phyloP scores from a whole-genome alignment of 1,140 invertebrate genomes.

The Daktulosphaira vitifoliae region DNA sequence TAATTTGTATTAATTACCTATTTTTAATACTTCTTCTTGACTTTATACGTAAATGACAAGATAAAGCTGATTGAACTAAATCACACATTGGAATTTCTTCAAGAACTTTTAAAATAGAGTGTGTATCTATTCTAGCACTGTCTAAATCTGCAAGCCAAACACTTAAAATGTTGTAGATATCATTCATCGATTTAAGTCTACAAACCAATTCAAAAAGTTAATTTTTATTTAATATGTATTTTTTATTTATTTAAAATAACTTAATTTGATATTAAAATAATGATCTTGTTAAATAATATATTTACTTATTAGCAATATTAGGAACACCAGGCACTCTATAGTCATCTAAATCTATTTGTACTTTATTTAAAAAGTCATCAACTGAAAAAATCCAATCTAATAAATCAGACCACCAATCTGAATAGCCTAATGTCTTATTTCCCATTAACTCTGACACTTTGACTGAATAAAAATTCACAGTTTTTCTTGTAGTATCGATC shows the following conservation, averaged over 20 bases:
- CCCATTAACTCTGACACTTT: slow-evolving; percentile 2
- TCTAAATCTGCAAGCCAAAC: slow-evolving; percentile 45
- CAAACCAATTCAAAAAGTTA: slow-evolving; percentile 3
- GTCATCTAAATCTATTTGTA: slow-evolving; percentile 23
- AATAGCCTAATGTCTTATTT: slow-evolving; percentile 30
- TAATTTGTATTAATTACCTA: too few relatives aligned
- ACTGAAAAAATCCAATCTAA: slow-evolving; percentile 31
- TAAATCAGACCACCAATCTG: slow-evolving; percentile 37
- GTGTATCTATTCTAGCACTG: slow-evolving; percentile 42
- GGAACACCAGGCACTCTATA: slow-evolving; percentile 19
- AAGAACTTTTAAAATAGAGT: slow-evolving; percentile 43
- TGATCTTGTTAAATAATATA: not conserved
- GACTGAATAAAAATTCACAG: slow-evolving; percentile 8
- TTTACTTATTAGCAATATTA: slow-evolving; percentile 14
- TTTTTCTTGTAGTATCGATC: slow-evolving; percentile 12
- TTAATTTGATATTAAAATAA: too few relatives aligned
- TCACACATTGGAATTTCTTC: slow-evolving; percentile 40
- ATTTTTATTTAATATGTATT: too few relatives aligned
- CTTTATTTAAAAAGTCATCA: slow-evolving; percentile 34
- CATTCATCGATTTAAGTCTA: slow-evolving; percentile 41
- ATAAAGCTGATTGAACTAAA: slow-evolving; percentile 51
- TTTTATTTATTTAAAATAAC: too few relatives aligned
- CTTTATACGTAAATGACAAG: slow-evolving; percentile 56
- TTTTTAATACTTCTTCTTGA: slow-evolving; percentile 36
- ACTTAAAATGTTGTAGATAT: slow-evolving; percentile 45